These are phyloP conservation scores for Catocala nupta DNA, from an alignment of 2,888 invertebrate genomes.

Conservation along the genomic window DNA sequence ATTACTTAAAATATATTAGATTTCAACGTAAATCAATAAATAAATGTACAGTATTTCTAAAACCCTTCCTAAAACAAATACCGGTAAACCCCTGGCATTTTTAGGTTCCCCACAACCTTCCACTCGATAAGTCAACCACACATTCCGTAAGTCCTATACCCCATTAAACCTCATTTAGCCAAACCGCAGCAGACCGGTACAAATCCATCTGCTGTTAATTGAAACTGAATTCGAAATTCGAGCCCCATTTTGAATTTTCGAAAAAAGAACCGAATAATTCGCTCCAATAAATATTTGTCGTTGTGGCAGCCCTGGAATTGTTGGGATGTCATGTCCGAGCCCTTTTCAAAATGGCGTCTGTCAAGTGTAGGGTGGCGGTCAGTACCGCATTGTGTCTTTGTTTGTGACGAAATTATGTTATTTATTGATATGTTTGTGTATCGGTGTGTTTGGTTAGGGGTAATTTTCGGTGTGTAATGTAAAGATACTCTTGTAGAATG, in stretches of 20 bases:
- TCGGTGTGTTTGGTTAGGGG: constrained; percentile 40
- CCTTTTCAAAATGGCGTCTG: constrained; percentile 82
- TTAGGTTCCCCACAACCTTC: not conserved
- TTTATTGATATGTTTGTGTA: constrained; percentile 75
- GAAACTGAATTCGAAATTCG: constrained; percentile 17
- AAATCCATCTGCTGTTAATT: constrained; percentile 22
- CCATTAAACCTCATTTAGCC: constrained; percentile 33
- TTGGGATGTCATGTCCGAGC: constrained; percentile 77
- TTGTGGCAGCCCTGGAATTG: constrained; percentile 73
- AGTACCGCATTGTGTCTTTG: constrained; percentile 69
- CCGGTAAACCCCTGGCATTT: not conserved
- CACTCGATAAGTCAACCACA: constrained; percentile 10
- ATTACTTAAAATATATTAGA: too few relatives aligned
- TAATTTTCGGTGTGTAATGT: constrained; percentile 26
- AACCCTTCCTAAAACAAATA: not conserved
- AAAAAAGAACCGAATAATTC: constrained; percentile 59
- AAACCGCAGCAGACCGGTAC: constrained; percentile 32
- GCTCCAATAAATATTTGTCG: constrained; percentile 69
- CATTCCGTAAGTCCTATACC: constrained; percentile 9
- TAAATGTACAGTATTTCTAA: too few relatives aligned
- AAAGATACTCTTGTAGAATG: not conserved
- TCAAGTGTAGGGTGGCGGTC: constrained; percentile 72
- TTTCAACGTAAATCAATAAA: too few relatives aligned
- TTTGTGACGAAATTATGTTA: constrained; percentile 69
- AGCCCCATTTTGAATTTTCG: constrained; percentile 12